A percentile compares a stretch with the other conserved stretches of the same genome.
Evolutionary conservation across 23 tunicate genomes (phyloP).

Genomic region (Trididemnum nubilum): DNA sequence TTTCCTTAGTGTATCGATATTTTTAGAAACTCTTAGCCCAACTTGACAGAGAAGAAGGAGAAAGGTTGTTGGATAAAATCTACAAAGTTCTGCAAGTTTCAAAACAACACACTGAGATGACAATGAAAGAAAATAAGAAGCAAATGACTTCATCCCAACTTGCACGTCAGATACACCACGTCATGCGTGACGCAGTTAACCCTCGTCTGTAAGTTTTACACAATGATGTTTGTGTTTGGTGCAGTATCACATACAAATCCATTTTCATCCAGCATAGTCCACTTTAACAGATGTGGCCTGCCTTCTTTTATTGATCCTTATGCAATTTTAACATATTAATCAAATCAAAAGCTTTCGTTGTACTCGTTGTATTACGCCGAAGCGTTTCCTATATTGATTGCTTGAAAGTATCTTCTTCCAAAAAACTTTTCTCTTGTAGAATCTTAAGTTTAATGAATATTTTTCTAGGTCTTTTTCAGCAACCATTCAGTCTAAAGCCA

Average conservation of each 20-base stretch:
- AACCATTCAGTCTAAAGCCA: too few relatives aligned
- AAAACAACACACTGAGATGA: conserved; percentile 49
- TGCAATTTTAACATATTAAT: too few relatives aligned
- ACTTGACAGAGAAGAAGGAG: conserved; percentile 30
- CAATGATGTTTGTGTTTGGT: neutral
- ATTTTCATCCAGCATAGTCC: neutral
- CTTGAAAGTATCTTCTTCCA: too few relatives aligned
- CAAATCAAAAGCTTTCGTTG: too few relatives aligned
- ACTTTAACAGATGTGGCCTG: too few relatives aligned
- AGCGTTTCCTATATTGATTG: too few relatives aligned
- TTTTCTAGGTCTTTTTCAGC: too few relatives aligned
- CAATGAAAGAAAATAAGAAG: conserved; percentile 33
- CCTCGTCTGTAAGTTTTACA: conserved; percentile 68
- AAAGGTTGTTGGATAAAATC: conserved; percentile 34
- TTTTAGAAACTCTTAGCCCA: conserved; percentile 24
- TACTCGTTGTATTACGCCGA: too few relatives aligned
- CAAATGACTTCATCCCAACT: conserved; percentile 31
- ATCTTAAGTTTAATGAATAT: too few relatives aligned
- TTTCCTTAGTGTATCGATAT: too few relatives aligned
- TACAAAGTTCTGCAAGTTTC: conserved; percentile 37
- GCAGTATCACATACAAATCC: neutral
- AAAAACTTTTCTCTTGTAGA: too few relatives aligned
- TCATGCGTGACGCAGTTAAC: conserved; percentile 74
- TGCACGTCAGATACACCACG: conserved; percentile 75
- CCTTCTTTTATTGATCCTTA: too few relatives aligned